These are phyloP conservation scores for Panurus biarmicus DNA, from an alignment of 2,113 vertebrate genomes.

Conservation along the genomic window DNA sequence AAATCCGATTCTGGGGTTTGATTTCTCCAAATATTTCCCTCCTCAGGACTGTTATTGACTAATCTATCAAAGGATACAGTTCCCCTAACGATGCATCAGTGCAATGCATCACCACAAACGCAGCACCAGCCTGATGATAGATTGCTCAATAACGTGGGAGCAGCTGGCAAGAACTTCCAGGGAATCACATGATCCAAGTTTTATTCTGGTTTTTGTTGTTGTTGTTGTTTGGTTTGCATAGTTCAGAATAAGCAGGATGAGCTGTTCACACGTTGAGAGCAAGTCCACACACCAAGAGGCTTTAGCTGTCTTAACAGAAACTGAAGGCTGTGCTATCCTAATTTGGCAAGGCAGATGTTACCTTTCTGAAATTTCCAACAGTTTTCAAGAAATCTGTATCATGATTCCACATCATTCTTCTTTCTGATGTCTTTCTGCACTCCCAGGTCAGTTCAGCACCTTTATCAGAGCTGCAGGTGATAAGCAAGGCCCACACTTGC, in stretches of 20 bases:
- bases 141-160: constrained; percentile 56
- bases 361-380: background rate
- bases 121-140: constrained; percentile 11
- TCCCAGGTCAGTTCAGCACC: background rate
- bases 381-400: background rate
- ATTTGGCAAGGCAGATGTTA: background rate
- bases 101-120: constrained; percentile 11
- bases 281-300: background rate
- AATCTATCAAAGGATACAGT: constrained; percentile 50
- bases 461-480: background rate
- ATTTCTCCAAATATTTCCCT: background rate
- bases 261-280: background rate
- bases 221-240: background rate
- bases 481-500: background rate
- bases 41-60: constrained; percentile 55
- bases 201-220: background rate
- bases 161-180: constrained; percentile 17
- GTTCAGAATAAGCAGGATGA: background rate
- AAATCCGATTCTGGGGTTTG: background rate
- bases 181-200: background rate
- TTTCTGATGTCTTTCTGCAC: background rate
- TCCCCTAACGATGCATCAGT: constrained; percentile 25
- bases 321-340: background rate
- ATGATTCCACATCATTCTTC: background rate
- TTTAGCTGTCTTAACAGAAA: background rate